phyloP scores from a whole-genome alignment of 2,888 invertebrate genomes.

The Leptopilina drosophilae region DNA sequence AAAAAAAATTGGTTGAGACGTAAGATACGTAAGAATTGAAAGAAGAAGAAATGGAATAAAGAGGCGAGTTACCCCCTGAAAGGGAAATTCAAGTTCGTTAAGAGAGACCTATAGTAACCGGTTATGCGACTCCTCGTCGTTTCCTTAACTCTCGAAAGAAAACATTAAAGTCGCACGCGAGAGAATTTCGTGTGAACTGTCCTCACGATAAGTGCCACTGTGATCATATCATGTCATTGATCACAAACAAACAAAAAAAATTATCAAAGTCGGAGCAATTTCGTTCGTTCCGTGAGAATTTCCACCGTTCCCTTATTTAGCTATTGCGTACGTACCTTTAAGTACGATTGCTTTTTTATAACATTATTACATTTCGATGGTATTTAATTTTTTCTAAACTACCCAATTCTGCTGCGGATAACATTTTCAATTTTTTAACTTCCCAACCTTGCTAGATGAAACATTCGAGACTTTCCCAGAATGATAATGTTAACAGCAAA shows the following conservation, averaged over 20 bases:
- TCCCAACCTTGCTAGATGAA: too few species aligned
- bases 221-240: slow-evolving; percentile 1
- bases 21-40: not conserved
- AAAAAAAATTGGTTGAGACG: not conserved
- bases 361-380: too few species aligned
- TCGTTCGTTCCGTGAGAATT: not conserved
- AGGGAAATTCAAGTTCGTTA: slow-evolving; percentile 40
- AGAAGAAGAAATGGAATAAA: slow-evolving; percentile 6
- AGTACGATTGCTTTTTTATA: too few species aligned
- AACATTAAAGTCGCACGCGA: slow-evolving; percentile 40
- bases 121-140: slow-evolving; percentile 35
- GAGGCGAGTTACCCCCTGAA: slow-evolving; percentile 18
- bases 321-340: too few species aligned
- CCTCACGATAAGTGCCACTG: slow-evolving; percentile 31
- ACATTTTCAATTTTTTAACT: too few species aligned
- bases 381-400: too few species aligned
- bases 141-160: slow-evolving; percentile 25
- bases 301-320: not conserved
- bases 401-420: too few species aligned
- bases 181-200: slow-evolving; percentile 34
- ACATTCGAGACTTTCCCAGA: too few species aligned
- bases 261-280: not conserved
- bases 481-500: too few species aligned
- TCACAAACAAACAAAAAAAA: not conserved
- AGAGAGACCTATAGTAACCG: slow-evolving; percentile 29